Evolutionary conservation across 2,113 vertebrate species (phyloP), one percentile per base, ranked within the genome.

Genomic region (Brienomyrus brachyistius): DNA sequence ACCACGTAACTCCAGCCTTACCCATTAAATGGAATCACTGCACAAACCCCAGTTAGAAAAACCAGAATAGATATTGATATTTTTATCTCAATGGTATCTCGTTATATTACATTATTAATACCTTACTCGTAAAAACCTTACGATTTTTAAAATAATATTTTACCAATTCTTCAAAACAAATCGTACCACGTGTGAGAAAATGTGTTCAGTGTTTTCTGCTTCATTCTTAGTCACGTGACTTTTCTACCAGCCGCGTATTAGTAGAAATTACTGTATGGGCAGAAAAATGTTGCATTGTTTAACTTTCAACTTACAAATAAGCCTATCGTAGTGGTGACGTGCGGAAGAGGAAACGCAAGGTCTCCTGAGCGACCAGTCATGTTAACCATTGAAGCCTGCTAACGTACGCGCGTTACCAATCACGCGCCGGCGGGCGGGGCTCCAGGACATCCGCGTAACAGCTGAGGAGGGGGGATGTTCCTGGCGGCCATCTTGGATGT

Each of bases 401-500:
- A 1, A 1, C 19, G 17, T 13, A 0, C 84, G 31, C 62, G 89
- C 43, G 9, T 5, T 11, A 40, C 92, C 91, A 93, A 92, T 93
- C 31, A 91, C 35, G 8, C 50, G 3, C 2, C 2, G 7, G 43
- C 1, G 0, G 11, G 48, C 93, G 94, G 94, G 91, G 21, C 88
- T 90, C 52, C 6, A 9, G 88, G 40, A 89, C 92, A 93, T 88
- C 94, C 89, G 93, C 92, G 92, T 92, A 93, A 92, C 92, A 91
- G 93, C 50, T 50, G 50, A 52, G 48, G 93, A 94, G 84, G 84
- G 95, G 95, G 95, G 95, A 95, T 94, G 95, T 96, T 96, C 95
- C 95, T 95, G 95, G 95, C 91, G 91, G 95, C 96, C 96, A 96
- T 96, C 95, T 96, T 96, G 94, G 95, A 96, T 96, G 92, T 94